Evolutionary conservation across 2,888 invertebrate species (phyloP).

Genomic region (Drosophila nigricruria): DNA sequence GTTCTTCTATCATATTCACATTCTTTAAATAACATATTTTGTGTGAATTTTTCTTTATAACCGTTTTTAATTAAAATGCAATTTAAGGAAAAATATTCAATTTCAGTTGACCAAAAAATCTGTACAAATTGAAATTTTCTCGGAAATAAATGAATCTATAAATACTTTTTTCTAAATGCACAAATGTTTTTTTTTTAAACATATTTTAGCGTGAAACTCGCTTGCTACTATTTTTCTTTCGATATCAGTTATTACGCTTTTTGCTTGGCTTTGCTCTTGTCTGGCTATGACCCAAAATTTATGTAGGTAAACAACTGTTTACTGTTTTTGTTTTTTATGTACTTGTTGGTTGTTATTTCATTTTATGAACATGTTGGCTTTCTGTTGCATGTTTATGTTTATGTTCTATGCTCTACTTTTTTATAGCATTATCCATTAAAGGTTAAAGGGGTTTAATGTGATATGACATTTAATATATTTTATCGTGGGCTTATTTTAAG

Average conservation of each 20-base stretch:
- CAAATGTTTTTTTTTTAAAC: background rate
- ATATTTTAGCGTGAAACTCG: background rate
- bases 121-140: background rate
- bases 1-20: background rate
- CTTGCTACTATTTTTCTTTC: background rate
- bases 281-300: slow-evolving; percentile 8
- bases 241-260: slow-evolving; percentile 6
- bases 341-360: slow-evolving; percentile 1
- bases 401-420: background rate
- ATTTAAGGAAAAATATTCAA: background rate
- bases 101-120: background rate
- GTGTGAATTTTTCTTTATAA: too few relatives aligned
- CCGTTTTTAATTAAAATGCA: too few relatives aligned
- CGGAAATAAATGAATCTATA: background rate
- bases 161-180: background rate
- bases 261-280: background rate
- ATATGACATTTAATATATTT: background rate
- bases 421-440: background rate
- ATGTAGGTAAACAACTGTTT: slow-evolving; percentile 13
- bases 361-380: slow-evolving; percentile 3
- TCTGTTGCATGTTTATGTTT: background rate
- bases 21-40: background rate
- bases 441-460: background rate
- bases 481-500: background rate
- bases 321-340: background rate